Base-by-base conservation (phyloP, 2,797 vertebrate species). In the Parambassis ranga region DNA sequence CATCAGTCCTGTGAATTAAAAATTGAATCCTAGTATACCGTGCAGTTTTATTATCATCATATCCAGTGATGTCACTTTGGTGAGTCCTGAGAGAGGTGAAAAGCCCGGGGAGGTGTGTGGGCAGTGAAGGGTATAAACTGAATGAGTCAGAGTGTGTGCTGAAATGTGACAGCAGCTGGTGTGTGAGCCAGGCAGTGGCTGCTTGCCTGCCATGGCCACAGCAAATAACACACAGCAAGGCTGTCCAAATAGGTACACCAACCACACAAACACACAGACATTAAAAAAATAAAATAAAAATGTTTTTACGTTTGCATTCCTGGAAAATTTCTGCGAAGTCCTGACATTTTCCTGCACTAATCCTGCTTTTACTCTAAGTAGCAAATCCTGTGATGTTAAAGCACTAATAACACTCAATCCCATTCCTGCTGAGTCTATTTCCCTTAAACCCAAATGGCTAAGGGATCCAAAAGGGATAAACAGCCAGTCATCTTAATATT, bases 341-440 rank as follows among this genome's bases (percentile, higher is more conserved):
- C 33, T 39, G 23, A 44, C 48, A 53, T 55, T 63, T 46, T 15
- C 59, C 55, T 14, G 26, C 31, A 24, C 68, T 86, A 82, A 90
- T 84, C 78, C 86, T 33, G 48, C 52, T 62, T 85, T 82, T 73
- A 71, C 38, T 56, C 44, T 53, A 38, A 59, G 51, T 10, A 67
- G 72, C 47, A 83, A 87, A 87, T 81, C 81, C 51, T 48, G 55
- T 71, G 57, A 80, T 66, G 55, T 70, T 65, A 55, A 75, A 71
- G 59, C 48, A 42, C 9, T 68, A 69, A 65, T 74, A 77, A 74
- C 24, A 55, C 55, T 64, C 68, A 67, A 60, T 86, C 73, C 71
- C 31, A 66, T 77, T 87, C 81, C 64, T 71, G 62, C 52, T 58
- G 66, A 79, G 56, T 77, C 19, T 31, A 14, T 71, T 46, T 33